Percentiles rank a stretch among this genome's conserved stretches.
Evolutionary conservation across 1,140 invertebrate genomes (phyloP).

Genomic region (Sitobion miscanthi): DNA sequence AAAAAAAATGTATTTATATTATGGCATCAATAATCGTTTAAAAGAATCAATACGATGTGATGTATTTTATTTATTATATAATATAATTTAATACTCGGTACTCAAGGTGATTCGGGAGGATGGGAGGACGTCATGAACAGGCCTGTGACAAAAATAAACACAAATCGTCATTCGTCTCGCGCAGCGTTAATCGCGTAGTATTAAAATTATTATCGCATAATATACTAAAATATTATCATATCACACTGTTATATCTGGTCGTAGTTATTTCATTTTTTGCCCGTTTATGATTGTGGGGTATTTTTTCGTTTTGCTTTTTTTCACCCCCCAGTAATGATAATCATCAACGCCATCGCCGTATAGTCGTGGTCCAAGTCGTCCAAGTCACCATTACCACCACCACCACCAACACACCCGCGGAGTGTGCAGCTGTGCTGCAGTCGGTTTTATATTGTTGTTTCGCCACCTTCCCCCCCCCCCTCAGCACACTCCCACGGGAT

Average conservation of each 20-base stretch:
- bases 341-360: background rate
- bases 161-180: background rate
- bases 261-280: slow-evolving; percentile 10
- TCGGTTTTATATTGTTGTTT: background rate
- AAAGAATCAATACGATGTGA: no score
- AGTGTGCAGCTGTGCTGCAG: background rate
- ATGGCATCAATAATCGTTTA: background rate
- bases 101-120: background rate
- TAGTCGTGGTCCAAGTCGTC: background rate
- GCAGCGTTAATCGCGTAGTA: background rate
- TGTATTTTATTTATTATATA: no score
- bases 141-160: background rate
- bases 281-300: background rate
- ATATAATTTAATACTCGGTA: background rate
- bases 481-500: background rate
- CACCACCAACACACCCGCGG: background rate
- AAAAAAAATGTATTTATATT: background rate
- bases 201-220: background rate
- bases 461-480: background rate
- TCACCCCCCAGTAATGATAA: background rate
- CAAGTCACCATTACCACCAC: background rate
- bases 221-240: background rate
- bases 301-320: background rate
- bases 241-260: background rate
- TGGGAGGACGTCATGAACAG: background rate